Evolutionary conservation across 2,888 invertebrate species (phyloP).

Genomic region (Spodoptera littoralis): DNA sequence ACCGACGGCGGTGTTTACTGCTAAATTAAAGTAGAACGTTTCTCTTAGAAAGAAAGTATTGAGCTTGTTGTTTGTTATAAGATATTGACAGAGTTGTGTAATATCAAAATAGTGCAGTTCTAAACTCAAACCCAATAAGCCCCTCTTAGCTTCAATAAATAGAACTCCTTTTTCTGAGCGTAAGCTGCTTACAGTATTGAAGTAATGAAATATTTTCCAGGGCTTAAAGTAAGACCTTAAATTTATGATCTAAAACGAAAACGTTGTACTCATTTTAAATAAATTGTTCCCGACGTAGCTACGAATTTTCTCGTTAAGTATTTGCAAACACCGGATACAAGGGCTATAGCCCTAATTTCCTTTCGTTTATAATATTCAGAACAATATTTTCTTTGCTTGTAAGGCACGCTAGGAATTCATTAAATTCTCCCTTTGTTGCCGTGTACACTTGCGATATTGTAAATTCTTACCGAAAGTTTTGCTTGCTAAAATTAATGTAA

Average conservation of each 20-base stretch:
- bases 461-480: conserved; percentile 24
- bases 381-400: conserved; percentile 24
- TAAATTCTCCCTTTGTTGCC: conserved; percentile 11
- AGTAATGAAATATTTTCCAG: conserved; percentile 12
- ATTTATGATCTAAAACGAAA: conserved; percentile 29
- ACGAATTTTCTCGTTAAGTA: conserved; percentile 17
- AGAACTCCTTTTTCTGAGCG: neutral
- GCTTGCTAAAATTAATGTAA: conserved; percentile 4
- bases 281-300: conserved; percentile 13
- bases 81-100: too few species aligned
- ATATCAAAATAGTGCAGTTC: too few species aligned
- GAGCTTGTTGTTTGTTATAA: too few species aligned
- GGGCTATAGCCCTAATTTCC: conserved; percentile 30
- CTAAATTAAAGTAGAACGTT: neutral
- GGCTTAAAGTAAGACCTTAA: conserved; percentile 13
- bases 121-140: too few species aligned
- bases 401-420: conserved; percentile 30
- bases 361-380: conserved; percentile 29
- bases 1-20: neutral
- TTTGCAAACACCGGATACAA: conserved; percentile 23
- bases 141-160: neutral
- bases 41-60: neutral
- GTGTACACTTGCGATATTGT: conserved; percentile 12
- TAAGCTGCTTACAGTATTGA: neutral
- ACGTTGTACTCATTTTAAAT: conserved; percentile 22